Conservation (phyloP, 2,113 vertebrate genomes). For the Petroica traversi region DNA sequence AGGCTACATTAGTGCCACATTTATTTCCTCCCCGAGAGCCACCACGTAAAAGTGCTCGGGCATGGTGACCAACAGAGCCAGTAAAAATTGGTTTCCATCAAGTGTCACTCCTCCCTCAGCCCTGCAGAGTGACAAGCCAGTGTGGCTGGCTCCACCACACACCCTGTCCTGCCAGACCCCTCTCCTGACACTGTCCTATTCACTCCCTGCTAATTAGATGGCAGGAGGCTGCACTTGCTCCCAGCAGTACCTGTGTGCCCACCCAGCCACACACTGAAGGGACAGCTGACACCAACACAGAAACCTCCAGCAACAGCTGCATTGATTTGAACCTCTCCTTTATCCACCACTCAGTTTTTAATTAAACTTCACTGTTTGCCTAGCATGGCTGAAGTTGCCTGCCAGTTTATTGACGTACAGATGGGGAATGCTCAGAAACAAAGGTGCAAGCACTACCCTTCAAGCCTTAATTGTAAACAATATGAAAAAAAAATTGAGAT, state of each 20-base stretch:
- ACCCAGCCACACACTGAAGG: accelerated
- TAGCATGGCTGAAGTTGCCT: not conserved
- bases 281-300: not conserved
- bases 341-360: not conserved
- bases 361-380: not conserved
- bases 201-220: not conserved
- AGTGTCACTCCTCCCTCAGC: not conserved
- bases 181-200: not conserved
- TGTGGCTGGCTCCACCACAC: accelerated
- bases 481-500: accelerated
- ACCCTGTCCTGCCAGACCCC: not conserved
- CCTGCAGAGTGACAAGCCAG: not conserved
- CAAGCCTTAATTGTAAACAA: not conserved
- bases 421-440: not conserved
- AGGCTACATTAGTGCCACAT: not conserved
- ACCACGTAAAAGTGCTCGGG: accelerated
- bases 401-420: not conserved
- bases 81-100: not conserved
- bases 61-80: not conserved
- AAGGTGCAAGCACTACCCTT: accelerated
- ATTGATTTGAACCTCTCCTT: not conserved
- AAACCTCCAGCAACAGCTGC: not conserved
- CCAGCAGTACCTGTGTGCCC: not conserved
- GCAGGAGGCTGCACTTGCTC: not conserved
- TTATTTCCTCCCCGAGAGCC: not conserved